Evolutionary conservation across 1,140 invertebrate species (phyloP), one percentile per base, ranked within the genome.

Genomic region (Cydia amplana): DNA sequence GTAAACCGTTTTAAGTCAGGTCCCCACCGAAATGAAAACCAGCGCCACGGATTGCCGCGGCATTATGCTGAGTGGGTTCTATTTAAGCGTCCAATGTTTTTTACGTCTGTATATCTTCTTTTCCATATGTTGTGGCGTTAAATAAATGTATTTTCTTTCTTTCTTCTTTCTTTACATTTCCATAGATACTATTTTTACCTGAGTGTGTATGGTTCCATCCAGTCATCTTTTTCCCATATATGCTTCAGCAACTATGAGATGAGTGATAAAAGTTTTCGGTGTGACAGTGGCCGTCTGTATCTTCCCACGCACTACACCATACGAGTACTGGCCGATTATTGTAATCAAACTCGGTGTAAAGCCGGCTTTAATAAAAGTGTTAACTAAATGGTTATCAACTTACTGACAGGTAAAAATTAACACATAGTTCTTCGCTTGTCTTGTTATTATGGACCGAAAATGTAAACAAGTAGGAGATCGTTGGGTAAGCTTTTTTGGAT

Each of bases 331-430:
- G n/a, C 28, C 18, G 65, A 70, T 70, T 70, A 70, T 18, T n/a
- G 55, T 70, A n/a, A 70, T 70, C 65, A 10, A 10, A 70, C 23
- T 32, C 4, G 4, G 36, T 23, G 23, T 60, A 60, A 14, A 60
- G 28, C 16, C 16, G 64, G 28, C 64, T 67, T 43, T 70, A 70
- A 70, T 70, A 70, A 70, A 70, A 43, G 65, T 70, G 65, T 70
- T 70, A 70, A 70, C 65, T 70, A 36, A 70, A 70, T 70, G 65
- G 25, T 40, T 32, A 70, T 70, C 65, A 36, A 36, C 28, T 70
- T 70, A 23, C 65, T 18, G 55, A 60, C 55, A 60, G 55, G 55
- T 60, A 7, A n/a, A 23, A 60, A 60, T 60, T 60, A 60, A 23
- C 18, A 60, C 55, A 12, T 60, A 23, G 55, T 55, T 7, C n/a